These are phyloP conservation scores for Mohoua ochrocephala DNA, from an alignment of 2,113 vertebrate genomes.

Conservation along the genomic window DNA sequence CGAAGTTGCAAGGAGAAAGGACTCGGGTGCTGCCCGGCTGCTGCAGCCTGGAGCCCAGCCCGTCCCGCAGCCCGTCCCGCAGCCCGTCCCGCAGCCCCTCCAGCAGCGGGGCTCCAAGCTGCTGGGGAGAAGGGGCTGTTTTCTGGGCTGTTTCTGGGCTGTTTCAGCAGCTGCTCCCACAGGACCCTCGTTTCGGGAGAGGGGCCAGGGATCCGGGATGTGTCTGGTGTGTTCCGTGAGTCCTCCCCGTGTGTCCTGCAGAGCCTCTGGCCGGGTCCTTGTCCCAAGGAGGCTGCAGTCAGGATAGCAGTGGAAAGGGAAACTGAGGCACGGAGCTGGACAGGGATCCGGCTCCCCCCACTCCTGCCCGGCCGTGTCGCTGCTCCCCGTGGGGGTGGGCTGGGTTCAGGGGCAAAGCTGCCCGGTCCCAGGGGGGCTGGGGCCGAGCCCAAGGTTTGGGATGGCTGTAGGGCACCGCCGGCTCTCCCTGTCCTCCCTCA, in stretches of 20 bases:
- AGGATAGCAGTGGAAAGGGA: background rate
- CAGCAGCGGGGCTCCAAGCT: fast-evolving
- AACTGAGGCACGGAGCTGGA: background rate
- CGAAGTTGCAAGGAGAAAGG: background rate
- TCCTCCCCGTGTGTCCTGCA: background rate
- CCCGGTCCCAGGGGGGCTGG: fast-evolving
- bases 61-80: background rate
- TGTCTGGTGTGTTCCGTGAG: fast-evolving
- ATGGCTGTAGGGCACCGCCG: fast-evolving
- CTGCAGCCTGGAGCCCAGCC: background rate
- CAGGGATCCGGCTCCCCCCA: background rate
- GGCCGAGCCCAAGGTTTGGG: background rate
- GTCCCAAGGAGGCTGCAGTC: background rate
- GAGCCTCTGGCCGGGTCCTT: background rate
- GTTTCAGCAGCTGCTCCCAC: background rate
- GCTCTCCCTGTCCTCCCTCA: fast-evolving
- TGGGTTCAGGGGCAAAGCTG: background rate
- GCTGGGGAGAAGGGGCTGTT: fast-evolving
- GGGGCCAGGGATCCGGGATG: fast-evolving
- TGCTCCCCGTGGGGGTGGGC: background rate
- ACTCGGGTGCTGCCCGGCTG: background rate
- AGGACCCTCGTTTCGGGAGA: fast-evolving
- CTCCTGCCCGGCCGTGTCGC: fast-evolving
- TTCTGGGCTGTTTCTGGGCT: fast-evolving
- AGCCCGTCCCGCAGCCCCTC: background rate